Evolutionary conservation across 2,888 invertebrate genomes (phyloP).

Genomic region (Netelia inedita): DNA sequence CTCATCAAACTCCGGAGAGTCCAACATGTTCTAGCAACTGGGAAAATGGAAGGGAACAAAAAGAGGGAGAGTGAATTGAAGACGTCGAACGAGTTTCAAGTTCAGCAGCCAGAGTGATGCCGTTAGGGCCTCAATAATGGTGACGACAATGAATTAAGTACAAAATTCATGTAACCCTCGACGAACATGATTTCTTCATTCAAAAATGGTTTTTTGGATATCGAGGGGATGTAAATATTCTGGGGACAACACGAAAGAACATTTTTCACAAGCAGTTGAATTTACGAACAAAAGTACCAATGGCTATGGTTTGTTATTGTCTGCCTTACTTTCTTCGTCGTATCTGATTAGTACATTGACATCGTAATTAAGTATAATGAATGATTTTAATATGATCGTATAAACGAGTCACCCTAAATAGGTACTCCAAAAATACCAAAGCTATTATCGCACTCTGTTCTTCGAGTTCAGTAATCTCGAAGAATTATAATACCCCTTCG

Average conservation of each 20-base stretch:
- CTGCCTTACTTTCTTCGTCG: no score
- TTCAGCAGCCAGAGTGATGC: conserved; percentile 11
- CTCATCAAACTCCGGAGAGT: conserved; percentile 39
- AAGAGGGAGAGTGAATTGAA: neutral
- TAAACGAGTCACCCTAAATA: no score
- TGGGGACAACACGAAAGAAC: no score
- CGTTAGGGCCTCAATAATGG: conserved; percentile 1
- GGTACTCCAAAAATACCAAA: no score
- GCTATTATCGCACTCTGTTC: neutral
- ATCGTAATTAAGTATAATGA: no score
- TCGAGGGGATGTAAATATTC: no score
- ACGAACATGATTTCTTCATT: neutral
- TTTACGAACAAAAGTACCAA: no score
- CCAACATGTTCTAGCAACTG: conserved; percentile 6
- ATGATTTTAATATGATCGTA: no score
- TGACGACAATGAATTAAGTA: neutral
- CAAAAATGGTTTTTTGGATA: no score
- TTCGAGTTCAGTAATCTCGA: neutral
- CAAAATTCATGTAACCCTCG: neutral
- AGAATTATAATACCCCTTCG: neutral
- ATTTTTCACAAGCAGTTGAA: no score
- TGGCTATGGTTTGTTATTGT: no score
- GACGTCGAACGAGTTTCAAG: neutral
- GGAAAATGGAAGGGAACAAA: neutral
- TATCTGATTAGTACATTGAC: no score